These are phyloP conservation scores for Sinosuthora webbiana DNA, from an alignment of 2,113 vertebrate genomes.

Conservation along the genomic window DNA sequence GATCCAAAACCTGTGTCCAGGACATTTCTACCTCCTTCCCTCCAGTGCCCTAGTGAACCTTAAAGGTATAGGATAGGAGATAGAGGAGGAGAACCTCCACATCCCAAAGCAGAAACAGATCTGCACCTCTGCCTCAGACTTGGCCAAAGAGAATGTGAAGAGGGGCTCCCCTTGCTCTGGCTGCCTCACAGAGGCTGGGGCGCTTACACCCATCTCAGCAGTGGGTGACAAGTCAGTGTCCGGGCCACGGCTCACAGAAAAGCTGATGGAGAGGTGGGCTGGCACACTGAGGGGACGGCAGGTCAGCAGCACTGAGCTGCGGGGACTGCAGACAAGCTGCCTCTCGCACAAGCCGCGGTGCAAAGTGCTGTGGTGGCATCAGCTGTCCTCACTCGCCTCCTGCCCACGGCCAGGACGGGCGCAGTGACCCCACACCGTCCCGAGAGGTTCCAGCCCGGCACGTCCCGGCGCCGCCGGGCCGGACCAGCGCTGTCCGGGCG, in stretches of 20 bases:
- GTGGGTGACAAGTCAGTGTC: background rate
- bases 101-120: background rate
- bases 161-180: background rate
- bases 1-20: background rate
- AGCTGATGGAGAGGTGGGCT: background rate
- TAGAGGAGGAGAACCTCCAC: background rate
- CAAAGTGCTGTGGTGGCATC: rapidly evolving
- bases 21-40: background rate
- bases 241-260: background rate
- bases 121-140: background rate
- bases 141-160: rapidly evolving
- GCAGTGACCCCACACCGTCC: background rate
- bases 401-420: background rate
- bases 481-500: background rate
- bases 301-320: background rate
- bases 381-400: background rate
- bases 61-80: background rate
- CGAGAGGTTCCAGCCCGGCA: background rate
- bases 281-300: background rate
- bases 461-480: background rate
- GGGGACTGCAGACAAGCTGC: background rate
- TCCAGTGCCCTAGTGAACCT: rapidly evolving
- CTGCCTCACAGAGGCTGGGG: background rate
- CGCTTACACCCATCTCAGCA: background rate
- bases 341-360: background rate